Evolutionary conservation across 1,140 invertebrate genomes (phyloP), one percentile per base, ranked within the genome.

Genomic region (Asbolus verrucosus): DNA sequence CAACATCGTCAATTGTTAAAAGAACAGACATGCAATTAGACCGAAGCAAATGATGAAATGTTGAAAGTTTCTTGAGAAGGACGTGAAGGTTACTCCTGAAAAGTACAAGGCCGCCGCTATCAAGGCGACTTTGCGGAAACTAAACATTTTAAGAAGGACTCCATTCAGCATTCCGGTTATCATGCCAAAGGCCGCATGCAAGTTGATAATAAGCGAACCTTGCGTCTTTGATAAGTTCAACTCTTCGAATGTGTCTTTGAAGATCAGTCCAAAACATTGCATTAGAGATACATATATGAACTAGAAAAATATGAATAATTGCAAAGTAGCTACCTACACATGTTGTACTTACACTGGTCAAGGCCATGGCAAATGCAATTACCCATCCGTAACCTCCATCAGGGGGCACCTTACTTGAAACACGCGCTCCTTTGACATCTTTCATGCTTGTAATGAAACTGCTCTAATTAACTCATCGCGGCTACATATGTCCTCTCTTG

Each of bases 301-400:
- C 89, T 91, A 81, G 13, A 84, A 76, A 46, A 33, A 8, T 6
- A 13, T 30, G n/a, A 6, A 36, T 3, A 11, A 36, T 36, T 2
- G 11, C 11, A 50, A 9, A 27, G 24, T n/a, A n/a, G n/a, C n/a
- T n/a, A n/a, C n/a, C n/a, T n/a, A n/a, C n/a, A n/a, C n/a, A n/a
- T n/a, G n/a, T 39, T 39, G 11, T 6, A 43, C 85, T 87, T 82
- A 90, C 87, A 69, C 88, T 89, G 43, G 82, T 83, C 66, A 86
- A 81, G 73, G 85, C 84, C 13, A 84, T 82, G 2, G 85, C 88
- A 6, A 88, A 69, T 16, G 89, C 82, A 3, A 90, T 85, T 73
- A 87, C 82, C 89, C 89, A 90, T 1, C 88, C 89, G 86, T 87
- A 90, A 3, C 88, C 88, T 0, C 86, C 87, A 74, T 90, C 88